Conservation (phyloP, 2,113 vertebrate genomes). For the Myiozetetes cayanensis region DNA sequence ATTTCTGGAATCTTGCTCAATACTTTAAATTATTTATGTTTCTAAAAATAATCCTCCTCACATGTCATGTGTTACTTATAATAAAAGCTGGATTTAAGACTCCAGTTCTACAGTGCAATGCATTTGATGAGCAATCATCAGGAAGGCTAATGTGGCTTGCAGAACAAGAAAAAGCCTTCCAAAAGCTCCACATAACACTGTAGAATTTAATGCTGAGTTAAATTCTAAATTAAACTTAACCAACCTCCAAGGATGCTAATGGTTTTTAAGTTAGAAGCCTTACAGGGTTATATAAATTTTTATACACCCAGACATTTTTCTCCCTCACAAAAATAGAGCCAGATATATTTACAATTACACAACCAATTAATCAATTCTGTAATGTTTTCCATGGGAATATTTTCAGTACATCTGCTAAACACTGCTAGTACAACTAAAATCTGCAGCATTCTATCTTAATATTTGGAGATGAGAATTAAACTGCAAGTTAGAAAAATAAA, state of each 20-base stretch:
- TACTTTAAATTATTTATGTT: conserved; percentile 41
- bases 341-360: background rate
- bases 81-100: conserved; percentile 28
- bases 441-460: background rate
- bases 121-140: background rate
- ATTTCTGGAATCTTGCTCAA: conserved; percentile 24
- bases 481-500: background rate
- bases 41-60: conserved; percentile 46
- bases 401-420: background rate
- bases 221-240: background rate
- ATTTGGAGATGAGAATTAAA: background rate
- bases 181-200: background rate
- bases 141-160: background rate
- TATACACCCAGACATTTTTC: background rate
- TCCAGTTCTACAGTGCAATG: background rate
- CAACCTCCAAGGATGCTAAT: background rate
- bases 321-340: background rate
- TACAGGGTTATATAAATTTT: background rate
- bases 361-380: background rate
- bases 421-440: background rate
- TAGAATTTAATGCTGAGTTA: background rate
- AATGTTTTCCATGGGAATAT: background rate
- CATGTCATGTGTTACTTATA: conserved; percentile 14
- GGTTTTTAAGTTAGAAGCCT: background rate
- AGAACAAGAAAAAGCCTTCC: conserved; percentile 14